Percentiles rank a stretch among this genome's conserved stretches.
Conservation (phyloP, 2,888 invertebrate species). For the Plusia festucae region DNA sequence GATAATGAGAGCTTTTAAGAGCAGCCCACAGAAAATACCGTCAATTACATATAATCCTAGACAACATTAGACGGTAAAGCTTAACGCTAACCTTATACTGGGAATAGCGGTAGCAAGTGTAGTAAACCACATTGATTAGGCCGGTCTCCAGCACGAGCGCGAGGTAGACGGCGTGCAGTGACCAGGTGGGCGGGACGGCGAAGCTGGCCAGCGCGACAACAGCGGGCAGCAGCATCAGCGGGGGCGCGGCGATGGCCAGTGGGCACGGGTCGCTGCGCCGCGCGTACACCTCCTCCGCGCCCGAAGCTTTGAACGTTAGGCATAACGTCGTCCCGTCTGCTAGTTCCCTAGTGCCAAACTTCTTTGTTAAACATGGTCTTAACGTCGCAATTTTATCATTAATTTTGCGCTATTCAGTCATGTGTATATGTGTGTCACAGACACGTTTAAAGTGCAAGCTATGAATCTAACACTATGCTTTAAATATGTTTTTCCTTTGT, state of each 20-base stretch:
- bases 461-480: neutral
- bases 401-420: neutral
- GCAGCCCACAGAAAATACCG: too few species aligned
- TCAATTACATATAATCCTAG: too few species aligned
- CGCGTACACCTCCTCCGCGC: constrained; percentile 75
- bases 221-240: constrained; percentile 83
- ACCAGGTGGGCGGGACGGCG: constrained; percentile 76
- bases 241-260: constrained; percentile 76
- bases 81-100: constrained; percentile 76
- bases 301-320: constrained; percentile 78
- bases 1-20: too few species aligned
- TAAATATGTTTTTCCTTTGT: neutral
- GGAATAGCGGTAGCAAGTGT: constrained; percentile 74
- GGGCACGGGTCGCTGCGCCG: constrained; percentile 78
- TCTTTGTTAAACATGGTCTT: constrained; percentile 3
- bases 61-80: neutral
- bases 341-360: constrained; percentile 74
- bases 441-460: neutral
- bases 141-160: constrained; percentile 77
- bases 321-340: constrained; percentile 81
- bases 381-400: neutral
- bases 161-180: constrained; percentile 77
- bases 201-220: constrained; percentile 77
- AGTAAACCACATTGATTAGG: constrained; percentile 77
- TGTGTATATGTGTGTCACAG: too few species aligned